Evolutionary conservation across 2,797 vertebrate genomes (phyloP), one percentile per base, ranked within the genome.

Genomic region (Aplochiton taeniatus): DNA sequence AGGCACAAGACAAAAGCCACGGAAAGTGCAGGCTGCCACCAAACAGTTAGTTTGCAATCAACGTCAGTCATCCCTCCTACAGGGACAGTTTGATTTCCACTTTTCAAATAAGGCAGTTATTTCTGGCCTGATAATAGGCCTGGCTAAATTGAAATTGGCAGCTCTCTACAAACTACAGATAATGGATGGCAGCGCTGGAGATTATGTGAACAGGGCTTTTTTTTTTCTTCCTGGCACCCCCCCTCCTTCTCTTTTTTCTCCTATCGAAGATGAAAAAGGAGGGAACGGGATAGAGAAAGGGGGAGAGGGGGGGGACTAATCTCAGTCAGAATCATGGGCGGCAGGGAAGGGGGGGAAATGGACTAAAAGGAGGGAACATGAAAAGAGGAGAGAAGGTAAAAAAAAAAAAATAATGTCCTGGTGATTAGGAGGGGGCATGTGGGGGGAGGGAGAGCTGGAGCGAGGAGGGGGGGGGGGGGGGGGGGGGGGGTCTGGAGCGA

Each of bases 21-120:
- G 90, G 85, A 92, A 92, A 92, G 88, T 91, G 88, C 88, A 86
- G 90, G 83, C 89, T 89, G 88, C 90, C 89, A 92, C 87, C 87
- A 89, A 92, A 91, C 88, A 91, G 89, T 91, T 91, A 91, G 91
- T 92, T 93, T 91, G 92, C 92, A 93, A 93, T 93, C 92, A 94
- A 85, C 54, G 92, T 94, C 93, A 93, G 85, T 91, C 91, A 92
- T 84, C 81, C 81, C 87, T 87, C 85, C 78, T 81, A 83, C 88
- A 86, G 77, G 88, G 92, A 92, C 91, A 94, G 90, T 92, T 93
- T 94, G 92, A 93, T 94, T 94, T 90, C 87, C 87, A 92, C 93
- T 92, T 91, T 92, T 94, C 93, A 93, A 93, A 92, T 91, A 89
- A 93, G 88, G 76, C 80, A 76, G 89, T 91, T 92, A 92, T 91